phyloP scores from a whole-genome alignment of 2,797 vertebrate species.

The Sebastes kiyomatsui region DNA sequence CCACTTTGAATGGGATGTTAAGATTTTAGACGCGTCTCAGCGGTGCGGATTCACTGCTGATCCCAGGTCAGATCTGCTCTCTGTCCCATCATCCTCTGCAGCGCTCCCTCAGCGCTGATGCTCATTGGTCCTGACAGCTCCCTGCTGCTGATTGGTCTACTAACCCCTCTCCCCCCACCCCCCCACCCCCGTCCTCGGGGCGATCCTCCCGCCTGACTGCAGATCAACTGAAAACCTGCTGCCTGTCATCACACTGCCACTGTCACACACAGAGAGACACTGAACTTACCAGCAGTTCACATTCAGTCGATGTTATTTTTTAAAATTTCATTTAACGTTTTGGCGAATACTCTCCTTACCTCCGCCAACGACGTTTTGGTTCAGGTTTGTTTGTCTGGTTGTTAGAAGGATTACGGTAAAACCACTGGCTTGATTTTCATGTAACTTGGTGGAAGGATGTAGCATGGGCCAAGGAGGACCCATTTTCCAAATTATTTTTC shows the following conservation, averaged over 20 bases:
- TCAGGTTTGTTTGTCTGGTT: background rate
- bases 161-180: background rate
- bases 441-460: background rate
- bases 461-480: background rate
- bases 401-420: background rate
- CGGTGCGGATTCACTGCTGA: constrained; percentile 16
- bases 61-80: constrained; percentile 47
- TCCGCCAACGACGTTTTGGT: background rate
- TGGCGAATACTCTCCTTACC: background rate
- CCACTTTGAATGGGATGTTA: background rate
- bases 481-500: background rate
- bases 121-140: constrained; percentile 54
- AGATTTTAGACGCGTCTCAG: background rate
- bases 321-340: background rate
- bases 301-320: background rate
- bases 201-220: constrained; percentile 38
- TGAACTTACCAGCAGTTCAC: background rate
- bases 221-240: constrained; percentile 61
- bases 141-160: constrained; percentile 52
- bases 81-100: constrained; percentile 48
- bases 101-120: constrained; percentile 24
- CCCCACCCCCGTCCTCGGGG: background rate
- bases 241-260: constrained; percentile 57
- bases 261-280: constrained; percentile 5
- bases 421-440: background rate